These are phyloP conservation scores for Anas acuta DNA, from an alignment of 2,797 vertebrate species.

Conservation along the genomic window DNA sequence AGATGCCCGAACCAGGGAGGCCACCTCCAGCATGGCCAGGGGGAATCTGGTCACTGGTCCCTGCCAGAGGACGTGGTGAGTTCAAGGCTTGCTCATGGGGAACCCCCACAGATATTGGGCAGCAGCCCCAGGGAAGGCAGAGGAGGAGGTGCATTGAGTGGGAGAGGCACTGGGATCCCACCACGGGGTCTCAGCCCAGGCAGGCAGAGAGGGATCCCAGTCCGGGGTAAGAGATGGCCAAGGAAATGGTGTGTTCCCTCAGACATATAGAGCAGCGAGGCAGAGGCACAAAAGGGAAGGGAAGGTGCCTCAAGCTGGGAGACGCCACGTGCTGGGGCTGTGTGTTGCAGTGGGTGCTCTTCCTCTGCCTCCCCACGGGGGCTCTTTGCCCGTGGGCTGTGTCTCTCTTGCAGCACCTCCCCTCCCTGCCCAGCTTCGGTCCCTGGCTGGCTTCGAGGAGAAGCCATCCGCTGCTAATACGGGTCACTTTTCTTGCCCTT, in stretches of 20 bases:
- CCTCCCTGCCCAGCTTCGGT: not conserved
- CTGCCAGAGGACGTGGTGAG: not conserved
- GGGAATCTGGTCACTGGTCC: not conserved
- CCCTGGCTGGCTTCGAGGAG: not conserved
- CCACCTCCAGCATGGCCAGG: not conserved
- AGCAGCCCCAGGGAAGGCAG: not conserved
- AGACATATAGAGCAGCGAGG: not conserved
- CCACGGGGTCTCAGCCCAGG: not conserved
- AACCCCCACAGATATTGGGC: not conserved
- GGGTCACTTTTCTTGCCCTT: not conserved
- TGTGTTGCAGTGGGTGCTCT: not conserved
- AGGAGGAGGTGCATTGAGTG: not conserved
- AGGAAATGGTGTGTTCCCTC: not conserved
- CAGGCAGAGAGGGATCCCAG: not conserved
- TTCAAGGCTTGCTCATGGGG: not conserved
- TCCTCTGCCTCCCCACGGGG: not conserved
- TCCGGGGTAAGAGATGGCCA: not conserved
- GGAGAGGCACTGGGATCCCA: not conserved
- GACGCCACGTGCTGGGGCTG: rapidly evolving
- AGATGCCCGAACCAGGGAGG: not conserved
- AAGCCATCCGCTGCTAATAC: not conserved
- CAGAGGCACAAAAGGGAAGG: not conserved
- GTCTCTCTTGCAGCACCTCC: not conserved
- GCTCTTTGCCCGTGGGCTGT: not conserved
- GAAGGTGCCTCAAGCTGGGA: not conserved